Evolutionary conservation across 2,113 vertebrate species (phyloP), one percentile per base, ranked within the genome.

Genomic region (Ranitomeya variabilis): DNA sequence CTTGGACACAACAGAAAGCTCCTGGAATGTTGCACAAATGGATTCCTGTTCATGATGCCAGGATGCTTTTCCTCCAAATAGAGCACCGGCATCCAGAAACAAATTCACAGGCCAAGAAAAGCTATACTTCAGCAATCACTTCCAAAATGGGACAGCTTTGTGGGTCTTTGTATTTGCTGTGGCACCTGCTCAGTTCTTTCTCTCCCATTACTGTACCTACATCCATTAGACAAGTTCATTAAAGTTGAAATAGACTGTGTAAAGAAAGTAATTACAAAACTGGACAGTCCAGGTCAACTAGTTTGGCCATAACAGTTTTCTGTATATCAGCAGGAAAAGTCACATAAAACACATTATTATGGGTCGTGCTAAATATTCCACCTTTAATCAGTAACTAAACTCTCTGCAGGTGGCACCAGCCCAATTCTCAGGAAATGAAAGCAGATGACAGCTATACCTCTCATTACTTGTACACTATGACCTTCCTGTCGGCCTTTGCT

Each of bases 231-330:
- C 80, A 82, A 64, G 59, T 82, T 81, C 59, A 82, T 31, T 37
- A 19, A 45, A 82, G 57, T 55, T 57, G 12, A 59, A 37, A 80
- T 10, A 80, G 4, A 71, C 15, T 6, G 37, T 37, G 23, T 19
- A 19, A 60, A 62, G 37, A 4, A 31, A 59, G 80, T 8, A 82
- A 54, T 82, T 60, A 59, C n/a, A 59, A 18, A 64, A 82, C 80
- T 23, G 11, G 80, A 82, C 31, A 10, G n/a, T 82, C 80, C 52
- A 62, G 80, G 80, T 64, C 26, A 82, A 64, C 80, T 18, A 64
- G 80, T 64, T 62, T 62, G 18, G 18, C 37, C 57, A 64, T 59
- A 82, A 55, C 9, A 37, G 79, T 62, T n/a, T 37, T 19, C 45
- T 52, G 18, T 11, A n/a, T 52, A 52, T 52, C 73, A 19, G 67